Base-by-base conservation (phyloP, 1,140 invertebrate species). In the Capitella teleta region DNA sequence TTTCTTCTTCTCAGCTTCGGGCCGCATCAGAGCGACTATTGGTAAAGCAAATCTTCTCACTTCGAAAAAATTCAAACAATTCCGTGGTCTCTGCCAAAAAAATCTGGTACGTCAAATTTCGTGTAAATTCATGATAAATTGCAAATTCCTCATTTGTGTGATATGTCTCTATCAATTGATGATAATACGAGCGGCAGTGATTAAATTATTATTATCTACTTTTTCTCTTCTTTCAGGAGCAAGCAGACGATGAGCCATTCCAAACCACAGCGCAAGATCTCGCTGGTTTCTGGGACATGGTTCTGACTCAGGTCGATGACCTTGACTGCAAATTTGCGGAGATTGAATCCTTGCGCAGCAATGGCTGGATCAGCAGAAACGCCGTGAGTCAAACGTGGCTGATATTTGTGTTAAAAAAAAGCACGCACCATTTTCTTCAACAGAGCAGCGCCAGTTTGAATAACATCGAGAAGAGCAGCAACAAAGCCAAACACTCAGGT, bases 211-310 rank as follows among this genome's bases (percentile, higher is more conserved):
- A 6, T 28, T 47, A 21, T 23, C 34, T 40, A 30, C 14, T 47
- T n/a, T 47, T 28, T 28, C 14, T 44, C 16, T 24, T 10, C 16
- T 26, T 24, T 26, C 52, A 82, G 73, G 81, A 80, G 65, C 79
- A 84, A 63, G 71, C 78, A 14, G 77, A 76, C 40, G 82, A 81
- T 43, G 87, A 90, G 63, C 81, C 81, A 53, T 91, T 90, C 67
- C 84, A 85, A 30, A 92, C 89, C 2, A 92, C 87, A 3, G 75
- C 79, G 59, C 82, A 86, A 59, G 92, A 96, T 70, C 75, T 95
- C 47, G 86, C 85, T 59, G 92, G 92, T 16, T 95, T 95, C 73
- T 96, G 91, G 91, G 92, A 95, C 69, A 92, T 96, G 87, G 87
- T 96, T 5, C 81, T 82, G 67, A 77, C 95, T 38, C 92, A 95